Conservation (phyloP, 37 sponge, comb jelly and placozoan genomes). For the Dysidea cf. avara region DNA sequence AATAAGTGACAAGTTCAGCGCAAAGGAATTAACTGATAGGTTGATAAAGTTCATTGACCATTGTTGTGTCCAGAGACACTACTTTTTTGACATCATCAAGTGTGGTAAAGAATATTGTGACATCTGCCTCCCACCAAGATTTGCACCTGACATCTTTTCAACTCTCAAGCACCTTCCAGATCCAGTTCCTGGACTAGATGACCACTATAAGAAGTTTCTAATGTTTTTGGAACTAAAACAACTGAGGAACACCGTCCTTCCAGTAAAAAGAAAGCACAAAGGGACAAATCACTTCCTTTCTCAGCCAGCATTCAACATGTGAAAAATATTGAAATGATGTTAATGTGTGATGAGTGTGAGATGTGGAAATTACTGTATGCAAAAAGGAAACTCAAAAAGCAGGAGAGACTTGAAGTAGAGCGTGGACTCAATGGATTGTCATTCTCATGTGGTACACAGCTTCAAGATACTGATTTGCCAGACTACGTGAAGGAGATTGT, state of each 20-base stretch:
- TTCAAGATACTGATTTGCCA: conserved; percentile 24
- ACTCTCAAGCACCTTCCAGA: background rate
- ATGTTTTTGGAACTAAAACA: conserved; percentile 6
- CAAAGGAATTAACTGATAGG: conserved; percentile 6
- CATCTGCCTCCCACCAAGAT: background rate
- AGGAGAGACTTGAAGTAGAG: conserved; percentile 23
- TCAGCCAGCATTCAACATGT: conserved; percentile 26
- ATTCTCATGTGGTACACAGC: conserved; percentile 29
- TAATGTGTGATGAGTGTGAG: conserved; percentile 35
- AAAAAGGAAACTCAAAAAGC: background rate
- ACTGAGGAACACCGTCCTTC: conserved; percentile 18
- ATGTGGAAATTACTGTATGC: conserved; percentile 31
- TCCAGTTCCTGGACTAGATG: background rate
- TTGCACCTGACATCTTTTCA: background rate
- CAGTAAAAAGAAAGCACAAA: background rate
- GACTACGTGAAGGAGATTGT: conserved; percentile 22
- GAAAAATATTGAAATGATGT: conserved; percentile 27
- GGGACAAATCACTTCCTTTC: conserved; percentile 34
- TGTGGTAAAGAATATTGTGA: conserved; percentile 11
- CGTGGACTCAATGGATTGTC: conserved; percentile 13
- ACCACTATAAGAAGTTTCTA: background rate
- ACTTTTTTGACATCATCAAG: conserved; percentile 18
- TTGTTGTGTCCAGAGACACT: conserved; percentile 11
- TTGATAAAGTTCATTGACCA: conserved; percentile 1
- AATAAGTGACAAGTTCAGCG: conserved; percentile 1